Evolutionary conservation across 2,888 invertebrate genomes (phyloP).

Genomic region (Ichneumon xanthorius): DNA sequence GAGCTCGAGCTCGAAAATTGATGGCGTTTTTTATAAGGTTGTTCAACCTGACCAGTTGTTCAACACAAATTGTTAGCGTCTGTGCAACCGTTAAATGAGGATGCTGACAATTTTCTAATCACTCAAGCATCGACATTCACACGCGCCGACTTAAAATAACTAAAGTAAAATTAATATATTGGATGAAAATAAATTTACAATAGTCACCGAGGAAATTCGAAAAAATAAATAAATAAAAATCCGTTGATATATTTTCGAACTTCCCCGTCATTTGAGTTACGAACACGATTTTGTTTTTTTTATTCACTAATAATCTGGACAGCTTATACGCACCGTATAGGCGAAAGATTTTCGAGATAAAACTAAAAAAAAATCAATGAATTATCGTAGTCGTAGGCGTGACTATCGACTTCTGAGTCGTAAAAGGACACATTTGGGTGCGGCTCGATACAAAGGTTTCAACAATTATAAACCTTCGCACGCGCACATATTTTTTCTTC

Average conservation of each 20-base stretch:
- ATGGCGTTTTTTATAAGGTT: too few relatives aligned
- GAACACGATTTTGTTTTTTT: slow-evolving; percentile 48
- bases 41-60: too few relatives aligned
- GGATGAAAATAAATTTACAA: slow-evolving; percentile 58
- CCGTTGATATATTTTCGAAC: slow-evolving; percentile 12
- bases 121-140: too few relatives aligned
- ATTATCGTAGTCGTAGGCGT: slow-evolving; percentile 38
- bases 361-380: slow-evolving; percentile 27
- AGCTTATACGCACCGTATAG: slow-evolving; percentile 31
- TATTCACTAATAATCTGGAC: slow-evolving; percentile 44
- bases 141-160: too few relatives aligned
- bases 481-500: slow-evolving; percentile 19
- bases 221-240: background rate
- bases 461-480: slow-evolving; percentile 46
- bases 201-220: slow-evolving; percentile 35
- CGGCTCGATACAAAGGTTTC: slow-evolving; percentile 25
- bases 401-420: slow-evolving; percentile 28
- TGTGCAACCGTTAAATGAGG: too few relatives aligned
- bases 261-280: slow-evolving; percentile 24
- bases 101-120: too few relatives aligned
- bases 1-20: too few relatives aligned
- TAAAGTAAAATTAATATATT: slow-evolving; percentile 25
- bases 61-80: too few relatives aligned
- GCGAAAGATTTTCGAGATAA: slow-evolving; percentile 31
- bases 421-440: slow-evolving; percentile 25